Evolutionary conservation across 2,113 vertebrate species (phyloP).

Genomic region (Carettochelys insculpta): DNA sequence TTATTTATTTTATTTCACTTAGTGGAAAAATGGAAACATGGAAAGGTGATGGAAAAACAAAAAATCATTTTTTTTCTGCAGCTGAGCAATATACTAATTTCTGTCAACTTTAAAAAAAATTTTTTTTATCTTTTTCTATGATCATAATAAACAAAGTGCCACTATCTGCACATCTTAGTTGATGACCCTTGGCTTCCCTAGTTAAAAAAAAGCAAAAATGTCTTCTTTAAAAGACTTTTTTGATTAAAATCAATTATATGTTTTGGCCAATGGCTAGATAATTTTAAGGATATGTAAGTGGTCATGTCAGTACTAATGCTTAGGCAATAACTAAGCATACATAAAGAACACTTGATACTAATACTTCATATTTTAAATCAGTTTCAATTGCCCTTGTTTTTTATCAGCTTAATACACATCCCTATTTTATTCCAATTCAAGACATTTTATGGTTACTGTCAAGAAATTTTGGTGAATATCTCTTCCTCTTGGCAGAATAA

Average conservation of each 20-base stretch:
- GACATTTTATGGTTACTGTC: conserved; percentile 18
- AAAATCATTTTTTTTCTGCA: background rate
- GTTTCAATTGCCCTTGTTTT: background rate
- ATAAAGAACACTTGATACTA: background rate
- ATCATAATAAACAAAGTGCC: background rate
- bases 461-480: conserved; percentile 25
- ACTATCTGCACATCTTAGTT: background rate
- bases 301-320: background rate
- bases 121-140: background rate
- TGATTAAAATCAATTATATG: background rate
- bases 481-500: conserved; percentile 54
- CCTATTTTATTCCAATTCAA: conserved; percentile 8
- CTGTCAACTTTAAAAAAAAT: background rate
- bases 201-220: background rate
- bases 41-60: background rate
- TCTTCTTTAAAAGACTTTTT: background rate
- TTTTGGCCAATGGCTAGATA: background rate
- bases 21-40: background rate
- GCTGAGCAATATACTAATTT: background rate
- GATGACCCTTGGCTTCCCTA: background rate
- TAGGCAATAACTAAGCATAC: background rate
- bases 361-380: background rate
- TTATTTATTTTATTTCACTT: background rate
- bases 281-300: background rate
- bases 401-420: conserved; percentile 11